These are phyloP conservation scores for Tenthredo livida DNA, from an alignment of 2,888 invertebrate species.

Conservation along the genomic window DNA sequence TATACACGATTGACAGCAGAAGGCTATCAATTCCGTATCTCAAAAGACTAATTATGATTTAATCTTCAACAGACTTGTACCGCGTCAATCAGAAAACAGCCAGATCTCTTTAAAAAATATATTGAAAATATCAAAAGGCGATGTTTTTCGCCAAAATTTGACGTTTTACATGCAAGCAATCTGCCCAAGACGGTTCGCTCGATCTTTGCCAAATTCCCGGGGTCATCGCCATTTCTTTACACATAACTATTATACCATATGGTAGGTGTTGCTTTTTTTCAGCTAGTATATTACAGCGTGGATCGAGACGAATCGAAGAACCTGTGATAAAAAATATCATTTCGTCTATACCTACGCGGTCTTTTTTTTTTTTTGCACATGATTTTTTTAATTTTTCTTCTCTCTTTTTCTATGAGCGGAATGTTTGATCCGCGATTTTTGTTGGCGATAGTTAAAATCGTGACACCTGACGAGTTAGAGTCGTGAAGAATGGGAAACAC, in stretches of 20 bases:
- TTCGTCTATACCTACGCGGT: background rate
- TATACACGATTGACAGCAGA: background rate
- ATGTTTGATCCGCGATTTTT: background rate
- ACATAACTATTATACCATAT: background rate
- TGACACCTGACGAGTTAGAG: background rate
- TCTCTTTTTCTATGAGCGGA: background rate
- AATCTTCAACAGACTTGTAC: background rate
- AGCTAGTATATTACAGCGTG: background rate
- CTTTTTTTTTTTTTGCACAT: background rate
- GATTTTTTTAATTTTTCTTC: background rate
- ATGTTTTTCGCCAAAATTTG: background rate
- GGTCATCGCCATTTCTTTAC: background rate
- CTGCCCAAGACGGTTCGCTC: background rate
- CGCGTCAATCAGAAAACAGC: background rate
- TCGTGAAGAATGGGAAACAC: constrained; percentile 11
- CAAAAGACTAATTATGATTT: background rate
- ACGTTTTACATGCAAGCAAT: background rate
- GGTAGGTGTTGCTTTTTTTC: background rate
- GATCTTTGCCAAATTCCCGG: background rate
- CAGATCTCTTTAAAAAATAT: background rate
- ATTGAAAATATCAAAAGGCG: background rate
- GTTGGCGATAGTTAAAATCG: background rate
- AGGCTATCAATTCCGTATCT: background rate
- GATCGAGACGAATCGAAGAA: background rate
- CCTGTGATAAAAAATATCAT: background rate